phyloP scores from a whole-genome alignment of 2,888 invertebrate species.

The Ramazzottius varieornatus region DNA sequence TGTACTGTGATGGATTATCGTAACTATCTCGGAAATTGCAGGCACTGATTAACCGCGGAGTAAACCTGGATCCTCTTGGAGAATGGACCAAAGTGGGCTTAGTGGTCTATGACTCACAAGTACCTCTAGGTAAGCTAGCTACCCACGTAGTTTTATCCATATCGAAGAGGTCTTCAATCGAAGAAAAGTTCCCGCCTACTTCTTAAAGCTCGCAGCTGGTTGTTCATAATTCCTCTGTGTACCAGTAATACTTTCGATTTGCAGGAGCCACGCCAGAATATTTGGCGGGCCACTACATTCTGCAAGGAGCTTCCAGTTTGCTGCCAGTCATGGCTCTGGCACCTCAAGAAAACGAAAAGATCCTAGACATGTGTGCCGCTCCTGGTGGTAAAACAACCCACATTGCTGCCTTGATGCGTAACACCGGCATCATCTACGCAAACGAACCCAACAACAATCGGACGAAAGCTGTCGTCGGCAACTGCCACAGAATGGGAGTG shows the following conservation, averaged over 20 bases:
- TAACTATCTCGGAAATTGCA: slow-evolving; percentile 14
- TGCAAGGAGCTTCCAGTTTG: slow-evolving; percentile 81
- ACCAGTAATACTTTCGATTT: no score
- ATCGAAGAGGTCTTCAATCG: not conserved
- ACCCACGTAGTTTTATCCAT: not conserved
- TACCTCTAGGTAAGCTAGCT: slow-evolving; percentile 48
- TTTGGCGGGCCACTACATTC: slow-evolving; percentile 83
- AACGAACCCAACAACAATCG: slow-evolving; percentile 79
- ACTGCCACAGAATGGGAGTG: slow-evolving; percentile 81
- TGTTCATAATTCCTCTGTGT: slow-evolving; percentile 4
- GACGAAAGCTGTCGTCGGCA: slow-evolving; percentile 64
- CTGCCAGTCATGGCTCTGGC: slow-evolving; percentile 91
- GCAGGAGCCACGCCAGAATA: slow-evolving; percentile 80
- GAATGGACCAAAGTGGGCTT: slow-evolving; percentile 97
- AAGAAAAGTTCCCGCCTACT: no score
- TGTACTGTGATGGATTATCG: not conserved
- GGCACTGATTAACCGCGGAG: slow-evolving; percentile 76
- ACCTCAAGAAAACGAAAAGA: slow-evolving; percentile 74
- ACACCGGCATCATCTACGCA: slow-evolving; percentile 78
- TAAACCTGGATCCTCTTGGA: slow-evolving; percentile 88
- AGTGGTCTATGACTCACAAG: slow-evolving; percentile 78
- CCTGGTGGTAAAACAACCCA: slow-evolving; percentile 97
- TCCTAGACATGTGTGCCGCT: slow-evolving; percentile 89
- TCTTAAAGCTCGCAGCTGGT: no score
- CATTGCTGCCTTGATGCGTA: slow-evolving; percentile 90